Evolutionary conservation across 2,113 vertebrate genomes (phyloP).

Genomic region (Vulpes ferrilata): DNA sequence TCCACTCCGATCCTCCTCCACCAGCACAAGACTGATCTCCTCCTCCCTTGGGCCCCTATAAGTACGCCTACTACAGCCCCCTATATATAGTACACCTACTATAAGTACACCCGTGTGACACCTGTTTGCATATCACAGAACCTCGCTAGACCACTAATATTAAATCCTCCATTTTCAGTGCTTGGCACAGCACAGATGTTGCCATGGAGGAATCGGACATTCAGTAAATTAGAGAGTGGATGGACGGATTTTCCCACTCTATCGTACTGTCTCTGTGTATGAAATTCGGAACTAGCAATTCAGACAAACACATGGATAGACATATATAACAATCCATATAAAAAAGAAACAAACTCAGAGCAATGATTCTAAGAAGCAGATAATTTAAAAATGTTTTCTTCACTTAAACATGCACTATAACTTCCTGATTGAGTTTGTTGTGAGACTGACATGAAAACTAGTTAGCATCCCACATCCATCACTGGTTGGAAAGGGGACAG

Average conservation of each 20-base stretch:
- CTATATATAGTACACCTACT: fast-evolving
- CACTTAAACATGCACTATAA: not conserved
- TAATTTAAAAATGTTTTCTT: not conserved
- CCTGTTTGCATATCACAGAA: not conserved
- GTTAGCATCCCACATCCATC: not conserved
- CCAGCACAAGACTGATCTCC: not conserved
- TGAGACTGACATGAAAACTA: conserved; percentile 25
- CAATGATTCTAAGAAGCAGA: conserved; percentile 20
- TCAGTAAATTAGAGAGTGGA: not conserved
- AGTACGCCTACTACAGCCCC: fast-evolving
- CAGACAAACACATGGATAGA: not conserved
- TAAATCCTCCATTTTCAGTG: not conserved
- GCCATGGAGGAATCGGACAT: not conserved
- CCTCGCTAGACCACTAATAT: not conserved
- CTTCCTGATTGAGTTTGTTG: conserved; percentile 25
- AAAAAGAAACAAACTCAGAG: not conserved
- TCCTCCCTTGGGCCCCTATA: not conserved
- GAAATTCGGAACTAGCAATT: not conserved
- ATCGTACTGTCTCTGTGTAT: not conserved
- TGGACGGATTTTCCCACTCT: not conserved
- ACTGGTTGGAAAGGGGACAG: not conserved
- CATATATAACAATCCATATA: not conserved
- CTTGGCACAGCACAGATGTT: conserved; percentile 5
- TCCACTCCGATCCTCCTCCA: not conserved
- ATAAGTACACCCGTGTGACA: not conserved